Evolutionary conservation across 2,888 invertebrate species (phyloP).

Genomic region (Hemistola chrysoprasaria): DNA sequence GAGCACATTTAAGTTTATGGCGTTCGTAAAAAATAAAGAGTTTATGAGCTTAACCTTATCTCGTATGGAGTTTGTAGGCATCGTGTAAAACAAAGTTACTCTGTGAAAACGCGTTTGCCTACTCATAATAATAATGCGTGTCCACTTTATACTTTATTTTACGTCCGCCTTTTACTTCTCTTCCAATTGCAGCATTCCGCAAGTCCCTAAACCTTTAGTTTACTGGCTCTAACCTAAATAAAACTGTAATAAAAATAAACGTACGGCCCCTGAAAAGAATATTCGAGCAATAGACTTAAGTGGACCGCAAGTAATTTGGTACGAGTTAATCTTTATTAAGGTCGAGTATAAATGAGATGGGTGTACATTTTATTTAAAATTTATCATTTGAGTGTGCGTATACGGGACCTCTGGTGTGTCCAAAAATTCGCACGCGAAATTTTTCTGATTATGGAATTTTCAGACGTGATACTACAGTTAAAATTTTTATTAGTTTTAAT

Average conservation of each 20-base stretch:
- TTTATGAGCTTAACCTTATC: slow-evolving; percentile 17
- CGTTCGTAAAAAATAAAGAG: slow-evolving; percentile 16
- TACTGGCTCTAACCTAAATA: slow-evolving; percentile 18
- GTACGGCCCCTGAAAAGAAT: slow-evolving; percentile 11
- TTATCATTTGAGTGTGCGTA: no score
- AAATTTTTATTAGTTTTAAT: no score
- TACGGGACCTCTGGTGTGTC: no score
- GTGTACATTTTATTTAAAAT: no score
- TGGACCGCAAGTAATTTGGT: slow-evolving; percentile 21
- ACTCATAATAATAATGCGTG: slow-evolving; percentile 6
- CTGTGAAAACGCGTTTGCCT: slow-evolving; percentile 15
- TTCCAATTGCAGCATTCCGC: slow-evolving; percentile 17
- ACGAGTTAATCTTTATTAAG: slow-evolving; percentile 19
- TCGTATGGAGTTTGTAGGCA: slow-evolving; percentile 9
- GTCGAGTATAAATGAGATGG: neutral
- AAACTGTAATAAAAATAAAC: slow-evolving; percentile 21
- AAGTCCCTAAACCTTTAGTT: slow-evolving; percentile 19
- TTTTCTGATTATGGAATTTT: no score
- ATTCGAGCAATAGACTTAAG: slow-evolving; percentile 20
- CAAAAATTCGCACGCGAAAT: no score
- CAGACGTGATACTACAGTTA: no score
- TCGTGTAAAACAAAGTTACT: slow-evolving; percentile 14
- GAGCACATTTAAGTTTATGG: slow-evolving; percentile 18
- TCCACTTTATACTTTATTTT: slow-evolving; percentile 6
- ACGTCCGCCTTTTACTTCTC: slow-evolving; percentile 7